phyloP scores from a whole-genome alignment of 2,113 vertebrate species.

The Chrysochloris asiatica region DNA sequence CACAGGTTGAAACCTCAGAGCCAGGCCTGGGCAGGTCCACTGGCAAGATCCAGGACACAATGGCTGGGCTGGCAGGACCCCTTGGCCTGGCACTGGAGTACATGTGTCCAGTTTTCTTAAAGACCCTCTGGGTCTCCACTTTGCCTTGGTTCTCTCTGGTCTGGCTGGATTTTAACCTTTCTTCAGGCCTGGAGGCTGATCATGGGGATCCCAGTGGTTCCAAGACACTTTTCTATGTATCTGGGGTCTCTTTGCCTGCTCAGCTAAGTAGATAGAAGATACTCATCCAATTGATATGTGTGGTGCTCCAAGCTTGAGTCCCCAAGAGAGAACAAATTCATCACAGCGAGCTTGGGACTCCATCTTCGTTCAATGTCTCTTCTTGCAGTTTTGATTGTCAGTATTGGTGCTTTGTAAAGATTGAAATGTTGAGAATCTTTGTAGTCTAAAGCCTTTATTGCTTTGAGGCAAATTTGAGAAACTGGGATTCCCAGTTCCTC shows the following conservation, averaged over 20 bases:
- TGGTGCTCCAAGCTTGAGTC: neutral
- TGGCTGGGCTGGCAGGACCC: neutral
- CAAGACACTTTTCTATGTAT: neutral
- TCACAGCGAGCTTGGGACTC: constrained; percentile 5
- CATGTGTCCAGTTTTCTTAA: neutral
- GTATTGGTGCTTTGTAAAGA: constrained; percentile 3
- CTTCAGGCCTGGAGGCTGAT: neutral
- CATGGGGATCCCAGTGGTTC: neutral
- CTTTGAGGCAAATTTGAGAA: constrained; percentile 51
- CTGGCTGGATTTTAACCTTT: neutral
- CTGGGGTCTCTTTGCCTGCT: neutral
- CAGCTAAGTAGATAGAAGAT: neutral
- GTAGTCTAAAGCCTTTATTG: constrained; percentile 20
- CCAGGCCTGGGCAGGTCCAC: neutral
- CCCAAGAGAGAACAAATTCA: neutral
- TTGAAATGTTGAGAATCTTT: constrained; percentile 37
- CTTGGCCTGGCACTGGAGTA: neutral
- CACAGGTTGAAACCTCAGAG: neutral
- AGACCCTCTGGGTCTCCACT: neutral
- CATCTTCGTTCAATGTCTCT: neutral
- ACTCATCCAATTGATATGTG: neutral
- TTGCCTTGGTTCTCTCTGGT: neutral
- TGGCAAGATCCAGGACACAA: neutral
- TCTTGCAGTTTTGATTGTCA: constrained; percentile 44
- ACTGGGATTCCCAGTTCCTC: neutral